A percentile compares a stretch with the other conserved stretches of the same genome.
Conservation (phyloP, 2,113 vertebrate species). For the Nicator chloris region DNA sequence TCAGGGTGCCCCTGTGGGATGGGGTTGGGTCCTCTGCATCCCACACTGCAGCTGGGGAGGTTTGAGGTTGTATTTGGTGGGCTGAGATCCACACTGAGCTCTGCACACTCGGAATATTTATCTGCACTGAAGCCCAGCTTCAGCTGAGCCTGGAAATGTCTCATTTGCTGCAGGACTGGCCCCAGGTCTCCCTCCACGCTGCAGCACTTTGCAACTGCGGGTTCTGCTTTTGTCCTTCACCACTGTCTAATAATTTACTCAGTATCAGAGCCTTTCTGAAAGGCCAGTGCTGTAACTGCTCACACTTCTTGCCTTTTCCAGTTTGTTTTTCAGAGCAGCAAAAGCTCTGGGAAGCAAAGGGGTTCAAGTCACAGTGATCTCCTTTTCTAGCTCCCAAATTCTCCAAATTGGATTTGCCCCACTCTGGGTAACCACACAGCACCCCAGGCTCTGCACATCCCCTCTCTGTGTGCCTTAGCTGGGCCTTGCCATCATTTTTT, state of each 20-base stretch:
- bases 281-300: not conserved
- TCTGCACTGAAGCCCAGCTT: fast-evolving
- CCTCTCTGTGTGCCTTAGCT: not conserved
- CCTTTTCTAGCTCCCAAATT: not conserved
- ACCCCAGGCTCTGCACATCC: not conserved
- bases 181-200: not conserved
- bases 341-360: not conserved
- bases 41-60: not conserved
- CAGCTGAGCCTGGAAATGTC: not conserved
- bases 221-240: not conserved
- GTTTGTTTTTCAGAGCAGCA: not conserved
- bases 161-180: not conserved
- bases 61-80: fast-evolving
- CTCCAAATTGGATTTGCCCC: not conserved
- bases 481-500: not conserved
- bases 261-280: not conserved
- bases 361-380: not conserved
- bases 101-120: fast-evolving
- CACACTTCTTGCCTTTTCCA: not conserved
- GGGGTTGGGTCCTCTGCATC: not conserved
- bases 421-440: not conserved
- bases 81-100: not conserved
- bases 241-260: not conserved
- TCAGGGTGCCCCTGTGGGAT: fast-evolving
- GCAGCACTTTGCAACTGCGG: not conserved